Percentiles rank a stretch among this genome's conserved stretches.
Conservation (phyloP, 2,888 invertebrate species). For the Ormyrus thymus region DNA sequence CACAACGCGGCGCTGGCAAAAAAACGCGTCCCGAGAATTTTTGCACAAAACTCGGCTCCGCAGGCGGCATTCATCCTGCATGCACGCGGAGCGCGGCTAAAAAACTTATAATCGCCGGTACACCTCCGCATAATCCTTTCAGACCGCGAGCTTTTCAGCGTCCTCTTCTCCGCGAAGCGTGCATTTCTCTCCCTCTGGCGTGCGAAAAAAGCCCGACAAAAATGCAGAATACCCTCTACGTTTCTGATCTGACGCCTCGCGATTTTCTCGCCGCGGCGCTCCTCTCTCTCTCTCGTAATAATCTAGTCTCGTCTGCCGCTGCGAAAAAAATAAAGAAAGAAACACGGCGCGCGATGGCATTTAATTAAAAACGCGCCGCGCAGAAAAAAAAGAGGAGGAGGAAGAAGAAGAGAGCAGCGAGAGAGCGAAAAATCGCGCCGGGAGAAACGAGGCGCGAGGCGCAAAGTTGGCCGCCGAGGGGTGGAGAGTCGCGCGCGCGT, state of each 20-base stretch:
- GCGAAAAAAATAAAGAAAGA: neutral
- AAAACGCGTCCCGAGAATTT: no score
- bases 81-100: neutral
- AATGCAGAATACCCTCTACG: conserved; percentile 56
- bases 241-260: conserved; percentile 67
- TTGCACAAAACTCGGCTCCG: no score
- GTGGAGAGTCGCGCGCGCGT: neutral
- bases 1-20: no score
- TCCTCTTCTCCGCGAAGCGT: conserved; percentile 22
- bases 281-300: conserved; percentile 60
- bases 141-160: conserved; percentile 10
- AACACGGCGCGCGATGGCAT: conserved; percentile 59
- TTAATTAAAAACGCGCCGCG: conserved; percentile 65
- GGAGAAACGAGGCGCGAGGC: neutral
- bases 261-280: conserved; percentile 60
- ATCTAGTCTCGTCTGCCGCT: conserved; percentile 25
- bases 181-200: neutral
- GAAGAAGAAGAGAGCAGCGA: neutral
- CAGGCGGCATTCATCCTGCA: no score
- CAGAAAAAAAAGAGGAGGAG: conserved; percentile 56
- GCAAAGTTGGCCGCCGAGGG: conserved; percentile 20
- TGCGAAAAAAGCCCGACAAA: no score
- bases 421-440: conserved; percentile 15
- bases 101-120: neutral
- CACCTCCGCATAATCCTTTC: conserved; percentile 15